Evolutionary conservation across 23 tunicate species (phyloP).

Genomic region (Pegea sp.): DNA sequence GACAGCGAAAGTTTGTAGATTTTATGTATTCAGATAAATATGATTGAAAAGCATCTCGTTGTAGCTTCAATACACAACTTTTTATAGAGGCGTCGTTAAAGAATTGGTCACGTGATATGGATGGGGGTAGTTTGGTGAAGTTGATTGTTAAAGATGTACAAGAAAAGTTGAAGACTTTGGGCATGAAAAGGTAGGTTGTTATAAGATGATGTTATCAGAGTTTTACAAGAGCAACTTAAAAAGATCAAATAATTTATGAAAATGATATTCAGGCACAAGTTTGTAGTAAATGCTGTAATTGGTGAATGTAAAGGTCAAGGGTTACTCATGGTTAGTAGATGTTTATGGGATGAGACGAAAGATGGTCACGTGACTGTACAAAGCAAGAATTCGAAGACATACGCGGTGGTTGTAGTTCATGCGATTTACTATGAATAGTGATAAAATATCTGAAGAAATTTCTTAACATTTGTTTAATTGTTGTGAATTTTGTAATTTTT

Average conservation of each 20-base stretch:
- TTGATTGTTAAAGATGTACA: conserved; percentile 48
- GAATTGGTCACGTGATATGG: background rate
- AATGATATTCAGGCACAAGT: conserved; percentile 36
- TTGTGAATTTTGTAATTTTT: no score
- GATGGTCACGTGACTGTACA: conserved; percentile 55
- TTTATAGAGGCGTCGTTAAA: background rate
- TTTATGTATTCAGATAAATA: background rate
- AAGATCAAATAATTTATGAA: background rate
- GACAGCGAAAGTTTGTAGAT: background rate
- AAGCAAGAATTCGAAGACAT: conserved; percentile 15
- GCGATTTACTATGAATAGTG: conserved; percentile 51
- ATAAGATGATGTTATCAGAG: background rate
- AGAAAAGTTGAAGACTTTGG: conserved; percentile 51
- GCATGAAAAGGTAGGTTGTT: conserved; percentile 31
- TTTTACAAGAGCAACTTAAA: background rate
- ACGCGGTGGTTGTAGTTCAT: conserved; percentile 61
- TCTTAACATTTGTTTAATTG: no score
- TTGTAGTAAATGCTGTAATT: conserved; percentile 60
- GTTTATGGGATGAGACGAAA: conserved; percentile 40
- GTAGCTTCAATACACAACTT: background rate
- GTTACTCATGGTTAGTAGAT: conserved; percentile 45
- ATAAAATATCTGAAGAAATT: no score
- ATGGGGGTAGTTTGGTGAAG: conserved; percentile 31
- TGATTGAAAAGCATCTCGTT: background rate
- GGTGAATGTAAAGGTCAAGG: conserved; percentile 59